A percentile compares a stretch with the other conserved stretches of the same genome.
Evolutionary conservation across 1,140 invertebrate species (phyloP).

Genomic region (Tribolium madens): DNA sequence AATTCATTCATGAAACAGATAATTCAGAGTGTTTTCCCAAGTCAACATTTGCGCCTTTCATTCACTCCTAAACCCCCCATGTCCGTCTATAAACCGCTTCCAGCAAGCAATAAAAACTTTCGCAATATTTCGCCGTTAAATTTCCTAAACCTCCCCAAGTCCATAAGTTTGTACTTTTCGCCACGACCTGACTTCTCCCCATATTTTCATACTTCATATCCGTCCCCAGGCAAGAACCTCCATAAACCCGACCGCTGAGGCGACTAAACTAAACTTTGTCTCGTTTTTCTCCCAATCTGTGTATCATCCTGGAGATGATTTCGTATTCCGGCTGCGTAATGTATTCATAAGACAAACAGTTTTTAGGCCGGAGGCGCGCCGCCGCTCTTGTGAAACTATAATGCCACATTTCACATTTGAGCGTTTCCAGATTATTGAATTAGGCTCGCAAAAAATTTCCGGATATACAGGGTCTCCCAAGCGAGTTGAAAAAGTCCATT

Average conservation of each 20-base stretch:
- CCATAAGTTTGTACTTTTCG: background rate
- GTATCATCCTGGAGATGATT: slow-evolving; percentile 24
- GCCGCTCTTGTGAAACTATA: slow-evolving; percentile 33
- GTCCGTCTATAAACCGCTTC: background rate
- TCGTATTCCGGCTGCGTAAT: slow-evolving; percentile 33
- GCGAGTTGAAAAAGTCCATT: too few relatives aligned
- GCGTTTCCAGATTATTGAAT: slow-evolving; percentile 36
- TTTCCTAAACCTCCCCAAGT: background rate
- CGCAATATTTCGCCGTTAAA: background rate
- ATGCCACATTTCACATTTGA: slow-evolving; percentile 31
- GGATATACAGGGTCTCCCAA: too few relatives aligned
- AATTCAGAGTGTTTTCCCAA: background rate
- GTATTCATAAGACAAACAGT: slow-evolving; percentile 39
- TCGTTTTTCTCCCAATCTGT: slow-evolving; percentile 30
- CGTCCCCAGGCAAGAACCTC: background rate
- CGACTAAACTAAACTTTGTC: slow-evolving; percentile 1
- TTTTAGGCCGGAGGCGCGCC: slow-evolving; percentile 33
- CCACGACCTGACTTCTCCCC: background rate
- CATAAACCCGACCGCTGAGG: slow-evolving; percentile 2
- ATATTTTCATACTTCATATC: background rate
- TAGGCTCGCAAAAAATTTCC: background rate
- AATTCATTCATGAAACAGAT: too few relatives aligned
- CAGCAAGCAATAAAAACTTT: background rate
- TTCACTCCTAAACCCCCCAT: background rate
- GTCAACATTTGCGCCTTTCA: too few relatives aligned